A percentile compares a stretch with the other conserved stretches of the same genome.
phyloP scores from a whole-genome alignment of 2,797 vertebrate species.

The Novumbra hubbsi region DNA sequence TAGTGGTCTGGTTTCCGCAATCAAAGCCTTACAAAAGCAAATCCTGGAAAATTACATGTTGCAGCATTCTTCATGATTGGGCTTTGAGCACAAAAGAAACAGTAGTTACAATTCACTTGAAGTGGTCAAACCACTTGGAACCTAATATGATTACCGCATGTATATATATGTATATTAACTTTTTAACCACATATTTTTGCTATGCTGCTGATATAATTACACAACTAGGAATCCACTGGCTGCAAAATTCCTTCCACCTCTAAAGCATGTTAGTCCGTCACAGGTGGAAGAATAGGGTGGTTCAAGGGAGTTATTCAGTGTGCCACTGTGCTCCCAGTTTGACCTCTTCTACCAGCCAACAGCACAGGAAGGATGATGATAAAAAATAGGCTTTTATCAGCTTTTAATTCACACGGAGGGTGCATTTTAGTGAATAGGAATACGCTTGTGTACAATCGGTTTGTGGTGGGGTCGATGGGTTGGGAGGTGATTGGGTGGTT shows the following conservation, averaged over 20 bases:
- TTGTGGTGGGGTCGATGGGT: conserved; percentile 7
- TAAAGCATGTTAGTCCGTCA: not conserved
- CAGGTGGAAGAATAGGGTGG: not conserved
- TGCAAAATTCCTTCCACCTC: not conserved
- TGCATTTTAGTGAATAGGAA: not conserved
- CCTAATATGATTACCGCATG: not conserved
- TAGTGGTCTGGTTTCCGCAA: not conserved
- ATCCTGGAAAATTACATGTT: not conserved
- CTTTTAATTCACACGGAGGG: not conserved
- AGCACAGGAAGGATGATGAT: not conserved
- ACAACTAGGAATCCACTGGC: not conserved
- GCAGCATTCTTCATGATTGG: not conserved
- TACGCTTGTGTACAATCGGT: too few species aligned
- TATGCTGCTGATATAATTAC: not conserved
- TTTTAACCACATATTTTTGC: too few species aligned
- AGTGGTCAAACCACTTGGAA: not conserved
- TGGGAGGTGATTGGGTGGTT: conserved; percentile 30
- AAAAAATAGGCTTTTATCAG: conserved; percentile 10
- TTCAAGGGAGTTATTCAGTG: not conserved
- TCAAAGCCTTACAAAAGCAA: not conserved
- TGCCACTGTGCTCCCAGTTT: not conserved
- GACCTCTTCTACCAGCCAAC: not conserved
- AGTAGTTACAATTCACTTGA: not conserved
- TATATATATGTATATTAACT: too few species aligned
- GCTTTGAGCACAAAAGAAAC: not conserved